These are phyloP conservation scores for Riparia riparia DNA, from an alignment of 2,113 vertebrate genomes.

Conservation along the genomic window DNA sequence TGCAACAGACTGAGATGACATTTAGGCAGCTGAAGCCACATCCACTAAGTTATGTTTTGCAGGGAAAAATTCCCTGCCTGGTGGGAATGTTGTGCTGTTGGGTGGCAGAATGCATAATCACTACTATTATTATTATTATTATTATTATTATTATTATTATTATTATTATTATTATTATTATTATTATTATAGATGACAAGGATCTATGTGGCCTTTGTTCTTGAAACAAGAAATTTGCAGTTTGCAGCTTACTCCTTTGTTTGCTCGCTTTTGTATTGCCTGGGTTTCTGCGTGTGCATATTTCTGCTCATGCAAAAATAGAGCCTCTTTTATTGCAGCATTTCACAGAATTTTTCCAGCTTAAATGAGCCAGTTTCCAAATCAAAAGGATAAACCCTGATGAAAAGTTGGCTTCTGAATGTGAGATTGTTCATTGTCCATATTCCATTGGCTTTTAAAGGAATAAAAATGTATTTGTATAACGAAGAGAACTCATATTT, in stretches of 20 bases:
- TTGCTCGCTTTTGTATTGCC: neutral
- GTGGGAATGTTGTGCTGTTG: constrained; percentile 43
- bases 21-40: constrained; percentile 50
- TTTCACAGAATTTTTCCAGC: constrained; percentile 59
- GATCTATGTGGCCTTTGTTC: neutral
- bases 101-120: neutral
- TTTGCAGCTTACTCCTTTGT: neutral
- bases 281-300: constrained; percentile 19
- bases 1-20: constrained; percentile 65
- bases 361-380: constrained; percentile 56
- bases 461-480: neutral
- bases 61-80: constrained; percentile 1
- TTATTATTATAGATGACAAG: neutral
- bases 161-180: neutral
- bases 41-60: constrained; percentile 26
- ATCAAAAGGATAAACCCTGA: constrained; percentile 45
- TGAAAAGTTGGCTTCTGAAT: constrained; percentile 52
- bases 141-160: neutral
- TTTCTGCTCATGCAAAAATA: constrained; percentile 58
- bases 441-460: constrained; percentile 25
- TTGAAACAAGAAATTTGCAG: constrained; percentile 11
- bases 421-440: constrained; percentile 46
- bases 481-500: neutral
- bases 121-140: neutral
- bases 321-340: constrained; percentile 56